A percentile compares a stretch with the other conserved stretches of the same genome.
phyloP scores from a whole-genome alignment of 2,113 vertebrate species.

The Halcyon malimbica region DNA sequence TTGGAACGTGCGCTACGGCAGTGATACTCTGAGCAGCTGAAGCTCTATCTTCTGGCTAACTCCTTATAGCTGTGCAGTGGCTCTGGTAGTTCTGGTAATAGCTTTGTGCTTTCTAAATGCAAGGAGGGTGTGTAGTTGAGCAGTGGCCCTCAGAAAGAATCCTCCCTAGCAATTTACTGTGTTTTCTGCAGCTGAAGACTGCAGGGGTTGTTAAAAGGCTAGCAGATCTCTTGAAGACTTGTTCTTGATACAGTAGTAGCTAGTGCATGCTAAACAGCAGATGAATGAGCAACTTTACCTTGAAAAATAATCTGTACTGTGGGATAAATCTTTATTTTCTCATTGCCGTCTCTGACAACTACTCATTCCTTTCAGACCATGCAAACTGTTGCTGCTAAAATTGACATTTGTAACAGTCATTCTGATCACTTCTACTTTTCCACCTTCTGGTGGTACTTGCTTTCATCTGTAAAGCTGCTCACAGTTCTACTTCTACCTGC shows the following conservation, averaged over 20 bases:
- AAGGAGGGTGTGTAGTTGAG: background rate
- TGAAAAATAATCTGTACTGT: background rate
- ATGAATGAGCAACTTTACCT: background rate
- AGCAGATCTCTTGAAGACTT: background rate
- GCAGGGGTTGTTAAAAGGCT: background rate
- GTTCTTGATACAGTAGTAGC: background rate
- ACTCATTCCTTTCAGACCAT: background rate
- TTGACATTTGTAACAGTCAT: background rate
- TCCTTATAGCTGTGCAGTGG: background rate
- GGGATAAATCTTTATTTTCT: background rate
- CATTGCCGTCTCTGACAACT: background rate
- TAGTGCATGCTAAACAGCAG: background rate
- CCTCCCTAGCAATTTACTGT: background rate
- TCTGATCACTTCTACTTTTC: background rate
- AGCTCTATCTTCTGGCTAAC: background rate
- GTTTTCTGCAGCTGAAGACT: background rate
- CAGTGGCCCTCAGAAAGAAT: background rate
- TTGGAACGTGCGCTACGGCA: background rate
- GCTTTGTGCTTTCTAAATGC: background rate
- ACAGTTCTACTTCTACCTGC: background rate
- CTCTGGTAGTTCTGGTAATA: background rate
- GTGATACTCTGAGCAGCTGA: background rate
- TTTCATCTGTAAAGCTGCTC: slow-evolving; percentile 6
- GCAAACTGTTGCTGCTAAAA: background rate
- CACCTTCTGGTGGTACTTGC: background rate